phyloP scores from a whole-genome alignment of 2,797 vertebrate species.

The Tarsius wallacei region DNA sequence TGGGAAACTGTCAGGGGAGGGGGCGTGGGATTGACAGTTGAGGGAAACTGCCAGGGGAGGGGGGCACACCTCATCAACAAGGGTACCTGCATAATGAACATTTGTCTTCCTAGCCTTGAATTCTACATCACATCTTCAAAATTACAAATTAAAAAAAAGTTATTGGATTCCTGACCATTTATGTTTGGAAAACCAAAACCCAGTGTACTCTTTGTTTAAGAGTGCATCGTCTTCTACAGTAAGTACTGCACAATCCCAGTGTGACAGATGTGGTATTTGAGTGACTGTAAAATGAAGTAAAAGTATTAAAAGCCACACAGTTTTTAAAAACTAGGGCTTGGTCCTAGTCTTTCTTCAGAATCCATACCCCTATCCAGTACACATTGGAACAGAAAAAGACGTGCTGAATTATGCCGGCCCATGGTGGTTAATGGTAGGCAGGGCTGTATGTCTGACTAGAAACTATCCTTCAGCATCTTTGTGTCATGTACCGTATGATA shows the following conservation, averaged over 20 bases:
- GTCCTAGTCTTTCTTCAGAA: neutral
- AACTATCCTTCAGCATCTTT: neutral
- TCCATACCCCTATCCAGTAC: neutral
- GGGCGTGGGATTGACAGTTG: no score
- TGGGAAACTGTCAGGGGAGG: no score
- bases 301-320: neutral
- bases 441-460: neutral
- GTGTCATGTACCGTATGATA: neutral
- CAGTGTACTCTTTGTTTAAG: neutral
- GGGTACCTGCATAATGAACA: no score
- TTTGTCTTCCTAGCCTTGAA: no score
- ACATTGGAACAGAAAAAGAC: neutral
- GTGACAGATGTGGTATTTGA: neutral
- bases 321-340: neutral
- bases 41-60: no score
- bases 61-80: no score
- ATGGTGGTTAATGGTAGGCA: neutral
- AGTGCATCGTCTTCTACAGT: neutral
- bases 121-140: no score
- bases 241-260: neutral
- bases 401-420: neutral
- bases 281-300: neutral
- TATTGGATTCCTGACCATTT: neutral
- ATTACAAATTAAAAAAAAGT: no score
- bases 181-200: neutral